Evolutionary conservation across 2,113 vertebrate species (phyloP), one percentile per base, ranked within the genome.

Genomic region (Scartelaos histophorus): DNA sequence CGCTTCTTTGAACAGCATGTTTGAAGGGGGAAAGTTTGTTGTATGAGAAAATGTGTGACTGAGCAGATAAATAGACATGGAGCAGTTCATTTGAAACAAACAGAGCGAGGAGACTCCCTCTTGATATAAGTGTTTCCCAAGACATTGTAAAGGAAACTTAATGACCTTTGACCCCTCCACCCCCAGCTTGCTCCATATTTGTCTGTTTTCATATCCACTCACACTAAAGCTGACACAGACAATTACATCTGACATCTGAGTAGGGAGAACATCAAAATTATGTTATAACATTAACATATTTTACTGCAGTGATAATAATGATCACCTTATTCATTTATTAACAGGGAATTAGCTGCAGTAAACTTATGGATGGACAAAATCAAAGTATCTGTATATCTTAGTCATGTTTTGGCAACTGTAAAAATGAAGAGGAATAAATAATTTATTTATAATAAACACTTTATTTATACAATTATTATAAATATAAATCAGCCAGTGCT

Each of bases 51-150:
- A 34, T 79, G 60, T 69, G 24, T 66, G 43, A 47, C 22, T n/a
- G 47, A 1, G 7, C 17, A 54, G 22, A 57, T 54, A 15, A 57
- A 64, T 35, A 64, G 35, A 34, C 43, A 24, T 47, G 16, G 16
- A 46, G 58, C 15, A 21, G 21, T 75, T 21, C 21, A 66, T n/a
- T 72, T 43, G 49, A 1, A 2, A 24, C 25, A 51, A 3, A 51
- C 22, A 24, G 25, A 22, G 79, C 65, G 73, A 78, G 69, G 85
- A 84, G 88, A 84, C 84, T 89, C 85, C 78, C 83, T 85, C 82
- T 85, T 82, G 83, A 70, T 60, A 58, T 25, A 66, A 71, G 76
- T 78, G 80, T 81, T 77, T 87, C 89, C 79, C 82, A 87, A 72
- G 80, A 70, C 73, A 71, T 49, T 57, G n/a, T 71, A 16, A 57